phyloP scores from a whole-genome alignment of 2,113 vertebrate genomes.

The Shinisaurus crocodilurus region DNA sequence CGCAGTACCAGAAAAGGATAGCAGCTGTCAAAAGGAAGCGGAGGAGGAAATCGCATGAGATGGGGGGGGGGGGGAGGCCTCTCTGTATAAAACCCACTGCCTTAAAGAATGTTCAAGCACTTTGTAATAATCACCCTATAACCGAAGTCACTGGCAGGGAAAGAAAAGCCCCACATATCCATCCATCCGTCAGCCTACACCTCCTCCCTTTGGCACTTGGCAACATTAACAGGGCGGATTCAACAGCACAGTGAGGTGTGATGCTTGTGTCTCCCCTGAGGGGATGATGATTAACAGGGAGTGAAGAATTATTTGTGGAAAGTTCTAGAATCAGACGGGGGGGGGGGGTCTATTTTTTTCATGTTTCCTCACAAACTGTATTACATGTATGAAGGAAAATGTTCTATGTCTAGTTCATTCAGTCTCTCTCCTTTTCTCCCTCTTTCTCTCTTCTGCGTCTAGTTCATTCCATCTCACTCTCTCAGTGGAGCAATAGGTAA shows the following conservation, averaged over 20 bases:
- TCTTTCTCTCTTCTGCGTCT: background rate
- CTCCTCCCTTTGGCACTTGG: background rate
- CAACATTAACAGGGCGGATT: background rate
- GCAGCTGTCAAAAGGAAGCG: background rate
- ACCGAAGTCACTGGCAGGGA: background rate
- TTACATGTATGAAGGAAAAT: constrained; percentile 4
- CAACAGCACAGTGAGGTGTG: rapidly evolving
- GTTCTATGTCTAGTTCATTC: background rate
- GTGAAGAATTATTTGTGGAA: constrained; percentile 2
- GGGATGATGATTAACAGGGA: background rate
- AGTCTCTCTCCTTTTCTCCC: background rate
- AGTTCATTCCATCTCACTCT: background rate
- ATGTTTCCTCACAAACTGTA: background rate
- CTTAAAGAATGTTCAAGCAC: background rate
- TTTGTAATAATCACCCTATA: rapidly evolving
- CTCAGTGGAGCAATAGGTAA: background rate
- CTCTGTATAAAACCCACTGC: background rate
- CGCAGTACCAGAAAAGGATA: rapidly evolving
- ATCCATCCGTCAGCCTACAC: background rate
- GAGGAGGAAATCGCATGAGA: background rate
- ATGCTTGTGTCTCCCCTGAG: rapidly evolving
- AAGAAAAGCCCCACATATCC: rapidly evolving
- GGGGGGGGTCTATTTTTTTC: background rate
- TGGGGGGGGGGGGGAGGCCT: rapidly evolving
- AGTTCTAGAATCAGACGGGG: background rate